Conservation (phyloP, 2,113 vertebrate species). For the Macquaria ambigua region DNA sequence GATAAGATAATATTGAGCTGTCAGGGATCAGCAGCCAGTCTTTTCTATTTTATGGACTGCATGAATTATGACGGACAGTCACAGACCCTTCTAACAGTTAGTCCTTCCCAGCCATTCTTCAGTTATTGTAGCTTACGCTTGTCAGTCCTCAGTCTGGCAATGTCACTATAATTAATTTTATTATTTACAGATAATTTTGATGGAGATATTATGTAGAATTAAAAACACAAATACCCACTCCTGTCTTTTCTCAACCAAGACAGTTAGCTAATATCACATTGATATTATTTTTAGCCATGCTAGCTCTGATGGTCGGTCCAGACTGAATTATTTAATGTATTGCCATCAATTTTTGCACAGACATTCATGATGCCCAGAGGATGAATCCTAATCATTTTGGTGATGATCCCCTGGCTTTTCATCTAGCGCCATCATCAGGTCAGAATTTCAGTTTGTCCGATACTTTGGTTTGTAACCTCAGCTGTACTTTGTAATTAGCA, state of each 20-base stretch:
- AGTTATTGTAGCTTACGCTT: not conserved
- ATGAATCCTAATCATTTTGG: not conserved
- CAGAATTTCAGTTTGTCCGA: not conserved
- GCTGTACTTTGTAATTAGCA: too few species aligned
- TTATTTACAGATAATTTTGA: conserved; percentile 23
- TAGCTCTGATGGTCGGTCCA: not conserved
- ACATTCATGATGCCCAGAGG: not conserved
- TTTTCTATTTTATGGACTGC: conserved; percentile 28
- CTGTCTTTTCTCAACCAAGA: not conserved
- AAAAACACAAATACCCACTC: not conserved
- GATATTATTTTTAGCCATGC: not conserved
- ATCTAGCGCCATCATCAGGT: not conserved
- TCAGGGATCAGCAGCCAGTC: conserved; percentile 75
- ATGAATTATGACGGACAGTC: conserved; percentile 20
- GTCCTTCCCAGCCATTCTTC: conserved; percentile 2
- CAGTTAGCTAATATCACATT: not conserved
- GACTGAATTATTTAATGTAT: not conserved
- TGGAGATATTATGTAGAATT: not conserved
- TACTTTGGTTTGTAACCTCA: not conserved
- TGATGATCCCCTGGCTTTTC: not conserved
- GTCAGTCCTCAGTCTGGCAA: not conserved
- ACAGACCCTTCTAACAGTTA: not conserved
- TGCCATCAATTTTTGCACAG: not conserved
- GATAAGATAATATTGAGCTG: conserved; percentile 74
- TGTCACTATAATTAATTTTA: not conserved